Evolutionary conservation across 2,113 vertebrate genomes (phyloP), one percentile per base, ranked within the genome.

Genomic region (Ptyas mucosa): DNA sequence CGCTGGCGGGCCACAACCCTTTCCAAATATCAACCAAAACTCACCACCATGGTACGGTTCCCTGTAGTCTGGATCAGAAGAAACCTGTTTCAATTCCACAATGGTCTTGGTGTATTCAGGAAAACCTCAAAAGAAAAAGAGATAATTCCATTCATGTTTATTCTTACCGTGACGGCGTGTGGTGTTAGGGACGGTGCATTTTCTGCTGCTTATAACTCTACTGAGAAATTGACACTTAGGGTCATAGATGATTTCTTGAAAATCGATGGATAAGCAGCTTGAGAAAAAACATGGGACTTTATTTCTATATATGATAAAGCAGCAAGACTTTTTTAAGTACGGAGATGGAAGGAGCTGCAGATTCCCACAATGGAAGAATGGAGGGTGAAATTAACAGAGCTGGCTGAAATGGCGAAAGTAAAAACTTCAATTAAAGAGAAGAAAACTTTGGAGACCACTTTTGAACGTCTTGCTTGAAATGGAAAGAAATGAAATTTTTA

Each of bases 21-120:
- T 92, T 53, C 23, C 21, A 43, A 2, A 1, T 15, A 21, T 7
- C 8, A 49, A 9, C 46, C 2, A 20, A 88, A 39, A 9, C 94
- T 87, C 54, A 95, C 95, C 94, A 90, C 87, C 49, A 46, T 64
- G 51, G 46, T 88, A 93, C 21, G 54, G 54, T 34, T 81, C 91
- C 61, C 90, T 87, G 51, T 95, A 91, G 39, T 94, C 92, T n/a
- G 52, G 46, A 34, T 85, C 89, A 15, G 54, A 39, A 34, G 75
- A 90, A 18, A 58, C 46, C 46, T 93, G 86, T 1, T 89, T 34
- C 34, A 92, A 61, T 26, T 91, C 87, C 24, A 91, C 58, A 2
- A 34, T 57, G 12, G 88, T 90, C 7, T 86, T 93, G 46, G 92
- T 90, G 75, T 90, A 90, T 14, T 93, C 92, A 15, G 92, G 88